These are phyloP conservation scores for Lonchura striata DNA, from an alignment of 2,113 vertebrate species.

Conservation along the genomic window DNA sequence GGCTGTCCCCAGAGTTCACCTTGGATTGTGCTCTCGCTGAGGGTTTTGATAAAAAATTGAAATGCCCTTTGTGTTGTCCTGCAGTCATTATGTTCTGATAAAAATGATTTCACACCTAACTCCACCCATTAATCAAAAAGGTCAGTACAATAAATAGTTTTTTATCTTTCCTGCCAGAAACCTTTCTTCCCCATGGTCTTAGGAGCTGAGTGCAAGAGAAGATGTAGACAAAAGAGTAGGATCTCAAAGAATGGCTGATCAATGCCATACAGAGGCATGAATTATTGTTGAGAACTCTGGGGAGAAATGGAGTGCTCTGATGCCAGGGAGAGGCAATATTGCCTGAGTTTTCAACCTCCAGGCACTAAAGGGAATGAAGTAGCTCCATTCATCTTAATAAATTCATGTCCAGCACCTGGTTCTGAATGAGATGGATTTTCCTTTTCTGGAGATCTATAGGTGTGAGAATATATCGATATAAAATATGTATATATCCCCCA, in stretches of 20 bases:
- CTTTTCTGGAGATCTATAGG: not conserved
- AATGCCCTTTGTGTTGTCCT: slow-evolving; percentile 30
- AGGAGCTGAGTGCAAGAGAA: not conserved
- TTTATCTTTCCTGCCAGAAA: slow-evolving; percentile 18
- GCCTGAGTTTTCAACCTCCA: not conserved
- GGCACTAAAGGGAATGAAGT: not conserved
- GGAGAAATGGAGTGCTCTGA: not conserved
- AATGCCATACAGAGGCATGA: not conserved
- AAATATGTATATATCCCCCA: not conserved
- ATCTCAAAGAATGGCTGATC: not conserved
- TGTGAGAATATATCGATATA: not conserved
- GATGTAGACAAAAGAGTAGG: not conserved
- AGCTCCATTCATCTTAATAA: not conserved
- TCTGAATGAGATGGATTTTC: not conserved
- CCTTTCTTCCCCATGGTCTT: not conserved
- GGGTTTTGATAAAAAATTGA: slow-evolving; percentile 21
- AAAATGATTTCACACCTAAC: not conserved
- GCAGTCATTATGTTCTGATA: not conserved
- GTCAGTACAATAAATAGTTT: not conserved
- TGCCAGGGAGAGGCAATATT: not conserved
- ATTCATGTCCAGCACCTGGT: not conserved
- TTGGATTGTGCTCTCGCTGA: not conserved
- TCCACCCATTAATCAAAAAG: slow-evolving; percentile 1
- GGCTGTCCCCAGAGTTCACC: not conserved
- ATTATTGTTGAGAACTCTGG: not conserved